Evolutionary conservation across 30 jellyfish, hydroid and myxozoan species (phyloP).

Genomic region (Morbakka virulenta): DNA sequence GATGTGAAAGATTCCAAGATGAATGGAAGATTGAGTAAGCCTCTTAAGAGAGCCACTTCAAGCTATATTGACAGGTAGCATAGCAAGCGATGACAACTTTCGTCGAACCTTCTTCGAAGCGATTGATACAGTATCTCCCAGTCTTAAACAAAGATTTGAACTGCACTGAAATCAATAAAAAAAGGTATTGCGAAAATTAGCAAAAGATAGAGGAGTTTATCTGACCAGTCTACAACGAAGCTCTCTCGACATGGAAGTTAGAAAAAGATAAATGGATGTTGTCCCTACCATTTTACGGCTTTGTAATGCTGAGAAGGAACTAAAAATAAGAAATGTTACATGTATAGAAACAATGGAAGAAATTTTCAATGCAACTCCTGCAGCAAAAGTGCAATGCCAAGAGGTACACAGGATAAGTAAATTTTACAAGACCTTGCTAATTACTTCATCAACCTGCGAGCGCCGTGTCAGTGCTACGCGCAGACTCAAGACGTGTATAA

Average conservation of each 20-base stretch:
- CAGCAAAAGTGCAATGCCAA: not conserved
- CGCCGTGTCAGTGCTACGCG: not conserved
- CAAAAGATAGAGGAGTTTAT: not conserved
- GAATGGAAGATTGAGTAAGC: not conserved
- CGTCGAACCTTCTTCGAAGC: not conserved
- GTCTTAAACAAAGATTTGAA: not conserved
- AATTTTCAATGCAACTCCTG: not conserved
- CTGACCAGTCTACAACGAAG: not conserved
- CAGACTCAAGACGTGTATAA: not conserved
- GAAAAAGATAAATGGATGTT: not conserved
- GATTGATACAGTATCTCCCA: not conserved
- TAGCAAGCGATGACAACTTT: not conserved
- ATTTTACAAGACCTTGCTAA: not conserved
- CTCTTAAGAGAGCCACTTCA: not conserved
- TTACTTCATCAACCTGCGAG: not conserved
- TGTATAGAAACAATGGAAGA: not conserved
- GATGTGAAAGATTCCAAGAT: not conserved
- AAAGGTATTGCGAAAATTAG: not conserved
- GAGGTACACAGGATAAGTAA: not conserved
- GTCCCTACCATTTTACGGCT: not conserved
- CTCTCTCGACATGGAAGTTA: not conserved
- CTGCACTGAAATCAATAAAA: not conserved
- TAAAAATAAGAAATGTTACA: not conserved
- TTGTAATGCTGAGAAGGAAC: not conserved
- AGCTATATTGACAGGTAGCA: not conserved